Evolutionary conservation across 2,888 invertebrate species (phyloP).

Genomic region (Pristionchus maxplancki): DNA sequence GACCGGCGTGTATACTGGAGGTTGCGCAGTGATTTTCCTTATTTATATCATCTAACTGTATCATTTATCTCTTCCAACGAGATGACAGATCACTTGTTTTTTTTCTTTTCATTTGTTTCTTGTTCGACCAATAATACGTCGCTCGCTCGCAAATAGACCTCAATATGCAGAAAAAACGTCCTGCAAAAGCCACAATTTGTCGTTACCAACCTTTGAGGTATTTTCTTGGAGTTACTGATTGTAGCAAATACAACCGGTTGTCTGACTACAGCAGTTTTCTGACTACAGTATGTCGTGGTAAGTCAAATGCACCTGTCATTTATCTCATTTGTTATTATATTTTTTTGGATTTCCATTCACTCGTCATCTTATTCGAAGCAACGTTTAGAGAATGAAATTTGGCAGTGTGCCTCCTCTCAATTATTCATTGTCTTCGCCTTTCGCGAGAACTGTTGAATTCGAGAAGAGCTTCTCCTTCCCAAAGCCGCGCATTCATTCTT

Average conservation of each 20-base stretch:
- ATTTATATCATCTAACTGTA: too few species aligned
- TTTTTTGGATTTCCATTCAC: neutral
- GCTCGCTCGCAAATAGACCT: too few species aligned
- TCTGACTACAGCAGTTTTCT: neutral
- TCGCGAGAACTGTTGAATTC: slow-evolving; percentile 1
- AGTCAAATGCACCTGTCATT: neutral
- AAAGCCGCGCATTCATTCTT: neutral
- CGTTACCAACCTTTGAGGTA: neutral
- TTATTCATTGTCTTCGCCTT: neutral
- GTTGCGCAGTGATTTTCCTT: neutral
- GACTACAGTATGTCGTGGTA: neutral
- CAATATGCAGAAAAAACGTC: too few species aligned
- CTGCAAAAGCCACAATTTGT: neutral
- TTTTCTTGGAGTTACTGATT: neutral
- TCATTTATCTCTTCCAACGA: too few species aligned
- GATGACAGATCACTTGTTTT: too few species aligned
- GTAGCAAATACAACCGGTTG: neutral
- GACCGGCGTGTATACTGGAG: neutral
- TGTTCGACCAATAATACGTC: too few species aligned
- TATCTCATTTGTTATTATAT: neutral
- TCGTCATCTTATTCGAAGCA: neutral
- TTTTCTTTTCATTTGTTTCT: too few species aligned
- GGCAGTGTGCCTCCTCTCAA: neutral
- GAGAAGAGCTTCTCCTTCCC: neutral
- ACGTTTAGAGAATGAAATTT: neutral